Evolutionary conservation across 2,113 vertebrate species (phyloP), one percentile per base, ranked within the genome.

Genomic region (Procavia capensis): DNA sequence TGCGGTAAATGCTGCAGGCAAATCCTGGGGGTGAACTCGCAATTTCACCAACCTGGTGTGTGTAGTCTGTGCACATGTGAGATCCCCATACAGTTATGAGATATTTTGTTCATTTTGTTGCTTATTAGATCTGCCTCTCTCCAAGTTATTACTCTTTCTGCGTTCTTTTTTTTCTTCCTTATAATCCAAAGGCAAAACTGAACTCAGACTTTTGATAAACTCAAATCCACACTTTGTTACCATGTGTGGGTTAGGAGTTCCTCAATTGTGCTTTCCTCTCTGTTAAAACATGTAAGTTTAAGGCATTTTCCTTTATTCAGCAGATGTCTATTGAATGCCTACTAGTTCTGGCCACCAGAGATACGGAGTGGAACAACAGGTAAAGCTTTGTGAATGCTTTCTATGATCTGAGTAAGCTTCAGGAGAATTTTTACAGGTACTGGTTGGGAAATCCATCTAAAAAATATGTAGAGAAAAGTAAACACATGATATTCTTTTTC

Each of bases 361-460:
- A 78, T 36, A 36, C 24, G 78, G 14, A 68, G 16, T 34, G 13
- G 36, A 95, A 89, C 14, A 80, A 63, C 29, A 78, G 41, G 39
- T 50, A 50, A 68, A 57, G 24, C 17, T 59, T 83, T 90, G 39
- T 78, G 13, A 88, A 41, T 17, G 31, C 39, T 91, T 88, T 45
- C 78, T 92, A 36, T n/a, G 54, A 70, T 70, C 29, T 34, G 34
- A 74, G 5, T 63, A 88, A 88, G 20, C 34, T 92, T 47, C 24
- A 57, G 41, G 66, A 94, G 66, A 87, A 83, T 78, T 91, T 92
- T 92, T 96, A 93, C 16, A 93, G 91, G 85, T 25, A 68, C 14
- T 89, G 22, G 17, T 89, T 93, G 64, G 79, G 94, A 94, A 95
- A 41, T 88, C 6, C 68, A 91, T 80, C 70, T 66, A 84, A 83